Evolutionary conservation across 2,113 vertebrate genomes (phyloP).

Genomic region (Hemiscyllium ocellatum): DNA sequence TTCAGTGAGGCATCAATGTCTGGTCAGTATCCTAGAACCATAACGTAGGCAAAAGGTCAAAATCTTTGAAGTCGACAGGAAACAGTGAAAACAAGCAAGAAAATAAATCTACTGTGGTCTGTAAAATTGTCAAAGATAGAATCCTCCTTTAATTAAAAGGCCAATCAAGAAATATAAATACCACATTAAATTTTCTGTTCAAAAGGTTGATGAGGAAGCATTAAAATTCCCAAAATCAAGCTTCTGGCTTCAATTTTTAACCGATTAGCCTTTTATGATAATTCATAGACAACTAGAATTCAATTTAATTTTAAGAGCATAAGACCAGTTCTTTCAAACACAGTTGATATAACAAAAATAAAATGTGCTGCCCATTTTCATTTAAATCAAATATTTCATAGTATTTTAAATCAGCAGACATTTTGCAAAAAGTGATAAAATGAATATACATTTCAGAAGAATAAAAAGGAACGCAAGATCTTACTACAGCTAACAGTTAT

Average conservation of each 20-base stretch:
- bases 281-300: not conserved
- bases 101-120: not conserved
- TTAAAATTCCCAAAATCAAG: not conserved
- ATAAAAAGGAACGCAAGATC: not conserved
- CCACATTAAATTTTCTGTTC: not conserved
- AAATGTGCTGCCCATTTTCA: not conserved
- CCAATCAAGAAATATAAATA: not conserved
- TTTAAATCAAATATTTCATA: not conserved
- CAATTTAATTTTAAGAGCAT: not conserved
- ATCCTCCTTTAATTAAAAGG: not conserved
- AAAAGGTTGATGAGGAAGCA: not conserved
- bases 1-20: not conserved
- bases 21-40: not conserved
- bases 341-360: not conserved
- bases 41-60: not conserved
- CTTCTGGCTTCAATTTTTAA: not conserved
- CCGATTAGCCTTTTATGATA: not conserved
- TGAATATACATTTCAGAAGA: not conserved
- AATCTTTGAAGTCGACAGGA: not conserved
- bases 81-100: not conserved
- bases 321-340: not conserved
- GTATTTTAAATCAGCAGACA: not conserved
- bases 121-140: slow-evolving; percentile 22
- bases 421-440: not conserved
- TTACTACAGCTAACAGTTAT: not conserved